These are phyloP conservation scores for Sebastes vulpes DNA, from an alignment of 2,797 vertebrate genomes.

Conservation along the genomic window DNA sequence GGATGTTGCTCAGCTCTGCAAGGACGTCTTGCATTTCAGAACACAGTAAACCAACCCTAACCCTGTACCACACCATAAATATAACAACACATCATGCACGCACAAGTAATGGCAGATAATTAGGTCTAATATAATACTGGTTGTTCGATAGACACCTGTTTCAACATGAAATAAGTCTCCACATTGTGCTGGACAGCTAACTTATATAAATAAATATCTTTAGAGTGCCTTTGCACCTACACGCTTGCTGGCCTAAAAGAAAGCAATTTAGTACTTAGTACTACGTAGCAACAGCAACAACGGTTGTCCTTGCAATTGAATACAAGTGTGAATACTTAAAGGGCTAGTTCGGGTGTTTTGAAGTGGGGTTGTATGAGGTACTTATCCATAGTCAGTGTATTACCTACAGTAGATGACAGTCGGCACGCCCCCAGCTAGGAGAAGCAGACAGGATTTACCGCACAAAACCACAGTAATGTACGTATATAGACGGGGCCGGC, in stretches of 20 bases:
- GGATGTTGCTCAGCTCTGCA: slow-evolving; percentile 20
- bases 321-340: neutral
- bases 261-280: neutral
- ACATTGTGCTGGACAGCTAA: neutral
- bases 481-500: fast-evolving
- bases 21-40: slow-evolving; percentile 20
- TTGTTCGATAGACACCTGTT: neutral
- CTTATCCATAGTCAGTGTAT: neutral
- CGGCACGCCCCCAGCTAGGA: neutral
- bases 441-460: neutral
- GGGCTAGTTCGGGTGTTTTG: neutral
- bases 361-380: neutral
- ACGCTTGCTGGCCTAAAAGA: neutral
- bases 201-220: slow-evolving; percentile 6
- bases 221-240: neutral
- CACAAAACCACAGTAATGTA: neutral
- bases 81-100: neutral
- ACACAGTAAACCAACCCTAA: neutral
- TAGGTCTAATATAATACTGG: neutral
- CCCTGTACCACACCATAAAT: neutral
- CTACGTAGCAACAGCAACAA: neutral
- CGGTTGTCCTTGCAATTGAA: neutral
- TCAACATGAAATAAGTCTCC: neutral
- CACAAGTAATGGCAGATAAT: neutral
- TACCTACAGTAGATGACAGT: neutral